Conservation (phyloP, 2,797 vertebrate genomes). For the Trichosurus vulpecula region DNA sequence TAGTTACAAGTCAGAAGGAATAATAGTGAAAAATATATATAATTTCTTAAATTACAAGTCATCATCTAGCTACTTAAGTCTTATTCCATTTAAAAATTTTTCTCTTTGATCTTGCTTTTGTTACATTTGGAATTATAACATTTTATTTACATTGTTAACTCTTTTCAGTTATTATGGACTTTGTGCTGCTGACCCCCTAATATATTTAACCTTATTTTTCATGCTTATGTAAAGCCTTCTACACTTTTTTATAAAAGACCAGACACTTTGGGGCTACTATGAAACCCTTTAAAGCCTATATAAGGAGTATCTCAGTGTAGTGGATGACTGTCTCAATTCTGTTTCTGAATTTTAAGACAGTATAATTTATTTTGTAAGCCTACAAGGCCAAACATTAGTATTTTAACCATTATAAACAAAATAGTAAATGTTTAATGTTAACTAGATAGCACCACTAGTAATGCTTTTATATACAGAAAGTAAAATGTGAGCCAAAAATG, state of each 20-base stretch:
- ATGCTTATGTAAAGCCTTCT: not conserved
- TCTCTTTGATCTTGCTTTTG: not conserved
- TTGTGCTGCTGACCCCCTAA: not conserved
- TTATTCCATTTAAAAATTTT: not conserved
- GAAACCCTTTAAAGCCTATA: conserved; percentile 63
- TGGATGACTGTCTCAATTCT: conserved; percentile 54
- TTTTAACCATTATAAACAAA: conserved; percentile 74
- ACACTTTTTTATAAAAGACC: conserved; percentile 14
- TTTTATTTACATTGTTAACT: not conserved
- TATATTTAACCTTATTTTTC: not conserved
- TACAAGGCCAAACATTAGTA: conserved; percentile 61
- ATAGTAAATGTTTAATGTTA: conserved; percentile 75
- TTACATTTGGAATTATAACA: not conserved
- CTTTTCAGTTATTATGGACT: not conserved
- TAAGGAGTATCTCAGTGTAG: conserved; percentile 44
- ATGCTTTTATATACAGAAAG: conserved; percentile 71
- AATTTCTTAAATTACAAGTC: not conserved
- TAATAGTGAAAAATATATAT: not conserved
- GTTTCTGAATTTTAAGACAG: conserved; percentile 67
- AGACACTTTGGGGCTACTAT: not conserved
- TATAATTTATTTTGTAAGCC: conserved; percentile 74
- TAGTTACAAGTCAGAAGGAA: not conserved
- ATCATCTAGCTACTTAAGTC: not conserved
- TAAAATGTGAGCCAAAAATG: conserved; percentile 66
- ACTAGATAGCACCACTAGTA: conserved; percentile 67